A percentile compares a stretch with the other conserved stretches of the same genome.
phyloP scores from a whole-genome alignment of 2,888 invertebrate species.

The Watsonalla cultraria region DNA sequence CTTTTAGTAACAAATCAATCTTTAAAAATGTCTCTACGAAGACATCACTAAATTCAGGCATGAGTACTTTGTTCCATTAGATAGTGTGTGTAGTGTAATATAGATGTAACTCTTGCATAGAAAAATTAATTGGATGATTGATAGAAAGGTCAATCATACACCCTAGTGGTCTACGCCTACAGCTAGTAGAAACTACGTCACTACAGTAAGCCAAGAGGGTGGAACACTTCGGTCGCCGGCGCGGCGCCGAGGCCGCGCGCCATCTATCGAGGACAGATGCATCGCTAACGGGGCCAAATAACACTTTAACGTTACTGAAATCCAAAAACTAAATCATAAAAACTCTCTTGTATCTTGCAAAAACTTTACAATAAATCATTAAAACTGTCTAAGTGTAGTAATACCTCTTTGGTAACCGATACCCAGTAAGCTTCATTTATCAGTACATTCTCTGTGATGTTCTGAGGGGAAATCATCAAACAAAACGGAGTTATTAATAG shows the following conservation, averaged over 20 bases:
- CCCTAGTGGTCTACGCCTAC: constrained; percentile 79
- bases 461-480: constrained; percentile 88
- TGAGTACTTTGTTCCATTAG: constrained; percentile 61
- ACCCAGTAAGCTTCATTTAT: constrained; percentile 97
- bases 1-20: constrained; percentile 63
- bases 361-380: constrained; percentile 78
- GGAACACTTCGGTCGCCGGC: constrained; percentile 57
- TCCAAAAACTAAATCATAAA: constrained; percentile 78
- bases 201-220: constrained; percentile 77
- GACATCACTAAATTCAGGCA: constrained; percentile 75
- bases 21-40: constrained; percentile 73
- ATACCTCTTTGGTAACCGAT: constrained; percentile 94
- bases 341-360: constrained; percentile 76
- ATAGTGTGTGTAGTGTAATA: constrained; percentile 72
- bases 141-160: constrained; percentile 76
- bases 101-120: constrained; percentile 75
- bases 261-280: constrained; percentile 79
- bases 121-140: constrained; percentile 73
- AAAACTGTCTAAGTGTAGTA: constrained; percentile 80
- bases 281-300: constrained; percentile 80
- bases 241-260: constrained; percentile 46
- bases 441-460: constrained; percentile 97
- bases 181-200: constrained; percentile 74
- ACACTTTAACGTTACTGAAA: constrained; percentile 78
- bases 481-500: constrained; percentile 74